Percentiles rank a stretch among this genome's conserved stretches.
These are phyloP conservation scores for Pegoplata infirma DNA, from an alignment of 2,888 invertebrate species.

Conservation along the genomic window DNA sequence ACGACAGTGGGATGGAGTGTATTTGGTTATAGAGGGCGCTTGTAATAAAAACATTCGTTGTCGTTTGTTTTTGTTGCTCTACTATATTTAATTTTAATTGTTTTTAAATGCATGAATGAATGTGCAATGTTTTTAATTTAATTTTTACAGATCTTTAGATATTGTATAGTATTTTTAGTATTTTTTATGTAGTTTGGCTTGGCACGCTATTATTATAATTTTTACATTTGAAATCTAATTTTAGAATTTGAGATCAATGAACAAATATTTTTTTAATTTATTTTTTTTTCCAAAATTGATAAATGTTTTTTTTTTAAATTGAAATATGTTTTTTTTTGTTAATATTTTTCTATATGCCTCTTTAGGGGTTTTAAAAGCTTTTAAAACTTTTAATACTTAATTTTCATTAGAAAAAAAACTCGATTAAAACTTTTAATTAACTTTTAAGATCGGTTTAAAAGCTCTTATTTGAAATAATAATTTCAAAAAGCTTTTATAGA, in stretches of 20 bases:
- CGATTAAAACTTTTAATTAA: too few relatives aligned
- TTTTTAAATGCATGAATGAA: conserved; percentile 52
- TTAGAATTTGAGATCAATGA: conserved; percentile 42
- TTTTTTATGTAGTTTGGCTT: conserved; percentile 13
- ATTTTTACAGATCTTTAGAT: conserved; percentile 40
- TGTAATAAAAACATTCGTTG: conserved; percentile 34
- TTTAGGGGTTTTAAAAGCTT: too few relatives aligned
- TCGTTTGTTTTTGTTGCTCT: conserved; percentile 1
- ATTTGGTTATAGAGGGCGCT: conserved; percentile 17
- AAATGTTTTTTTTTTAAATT: too few relatives aligned
- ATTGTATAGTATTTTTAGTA: background rate
- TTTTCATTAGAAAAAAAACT: too few relatives aligned
- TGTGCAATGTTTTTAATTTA: conserved; percentile 41
- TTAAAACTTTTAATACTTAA: too few relatives aligned
- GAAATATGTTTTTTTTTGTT: too few relatives aligned
- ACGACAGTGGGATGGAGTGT: background rate
- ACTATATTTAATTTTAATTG: conserved; percentile 45
- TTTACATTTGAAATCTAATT: conserved; percentile 38
- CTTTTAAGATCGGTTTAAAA: too few relatives aligned
- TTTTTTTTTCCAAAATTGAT: conserved; percentile 31
- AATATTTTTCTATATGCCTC: too few relatives aligned
- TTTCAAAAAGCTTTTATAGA: too few relatives aligned
- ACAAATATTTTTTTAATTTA: conserved; percentile 14
- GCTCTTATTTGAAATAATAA: too few relatives aligned
- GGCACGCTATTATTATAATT: conserved; percentile 20